Percentiles rank a stretch among this genome's conserved stretches.
Evolutionary conservation across 2,113 vertebrate genomes (phyloP).

Genomic region (Deroptyus accipitrinus): DNA sequence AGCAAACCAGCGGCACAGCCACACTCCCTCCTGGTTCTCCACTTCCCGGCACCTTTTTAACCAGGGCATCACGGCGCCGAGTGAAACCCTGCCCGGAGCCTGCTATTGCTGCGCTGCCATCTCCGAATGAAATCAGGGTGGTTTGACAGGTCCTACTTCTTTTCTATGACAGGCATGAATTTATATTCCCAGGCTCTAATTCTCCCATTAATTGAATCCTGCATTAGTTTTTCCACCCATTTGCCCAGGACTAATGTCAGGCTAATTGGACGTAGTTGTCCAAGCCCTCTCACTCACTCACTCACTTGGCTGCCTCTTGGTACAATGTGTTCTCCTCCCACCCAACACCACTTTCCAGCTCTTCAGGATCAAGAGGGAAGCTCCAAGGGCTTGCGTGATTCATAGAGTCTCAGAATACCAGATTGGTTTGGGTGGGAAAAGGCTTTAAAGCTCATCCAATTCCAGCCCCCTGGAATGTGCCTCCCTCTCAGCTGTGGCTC

Average conservation of each 20-base stretch:
- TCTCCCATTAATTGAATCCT: conserved; percentile 39
- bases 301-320: background rate
- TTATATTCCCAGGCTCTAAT: conserved; percentile 26
- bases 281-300: background rate
- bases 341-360: background rate
- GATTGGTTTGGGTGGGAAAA: background rate
- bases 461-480: background rate
- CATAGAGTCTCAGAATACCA: background rate
- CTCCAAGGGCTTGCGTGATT: background rate
- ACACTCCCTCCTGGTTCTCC: background rate
- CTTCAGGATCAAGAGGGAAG: background rate
- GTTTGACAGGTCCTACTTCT: conserved; percentile 16
- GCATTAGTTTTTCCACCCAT: conserved; percentile 15
- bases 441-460: background rate
- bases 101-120: background rate
- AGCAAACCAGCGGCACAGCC: fast-evolving
- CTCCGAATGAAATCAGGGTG: background rate
- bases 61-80: background rate
- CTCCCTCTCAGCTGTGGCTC: fast-evolving
- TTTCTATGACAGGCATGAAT: conserved; percentile 13
- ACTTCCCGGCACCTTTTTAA: background rate
- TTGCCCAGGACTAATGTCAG: conserved; percentile 48
- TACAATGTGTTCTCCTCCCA: fast-evolving
- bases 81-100: background rate
- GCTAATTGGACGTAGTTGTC: conserved; percentile 31